Base-by-base conservation (phyloP, 2,797 vertebrate species). In the Alcedo quadribrachys region DNA sequence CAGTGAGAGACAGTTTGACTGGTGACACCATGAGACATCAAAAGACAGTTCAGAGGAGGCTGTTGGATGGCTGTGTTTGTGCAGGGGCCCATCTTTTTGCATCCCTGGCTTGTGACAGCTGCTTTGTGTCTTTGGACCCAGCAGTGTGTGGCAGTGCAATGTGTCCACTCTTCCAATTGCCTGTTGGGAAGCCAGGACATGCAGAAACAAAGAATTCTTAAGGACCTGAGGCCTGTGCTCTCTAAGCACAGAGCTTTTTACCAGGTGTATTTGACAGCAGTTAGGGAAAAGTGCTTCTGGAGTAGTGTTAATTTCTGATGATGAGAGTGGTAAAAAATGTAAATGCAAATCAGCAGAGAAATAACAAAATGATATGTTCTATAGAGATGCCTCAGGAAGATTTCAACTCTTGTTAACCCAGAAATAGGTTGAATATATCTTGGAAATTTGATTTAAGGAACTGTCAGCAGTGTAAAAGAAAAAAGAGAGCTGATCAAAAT, bases 341-440 rank as follows among this genome's bases (percentile, higher is more conserved):
- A 93, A 96, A 93, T 87, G 87, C 80, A 89, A 85, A 86, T 70
- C 78, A 89, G 57, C 50, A 53, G 45, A 87, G 89, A 80, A 68
- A 17, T 70, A 77, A 74, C 65, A 84, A n/a, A 83, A 66, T 69
- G 3, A 22, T 81, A 3, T 32, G 32, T 89, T 62, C 63, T 25
- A 28, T 2, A 33, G 54, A 92, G 75, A 30, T 45, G 71, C 27
- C 77, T 92, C 33, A 9, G 81, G 76, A 82, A 91, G 63, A 69
- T 75, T 92, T 90, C 90, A 78, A 6, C 40, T 92, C 71, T 76
- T 77, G 61, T 90, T 85, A 94, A 66, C 40, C 68, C 58, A 91
- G 77, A 74, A 92, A 77, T 22, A 87, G 66, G 63, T 57, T 30
- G 25, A 81, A 88, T 81, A 27, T 66, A 45, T 81, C 71, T 51